Conservation (phyloP, 2,113 vertebrate species). For the Craseonycteris thonglongyai region DNA sequence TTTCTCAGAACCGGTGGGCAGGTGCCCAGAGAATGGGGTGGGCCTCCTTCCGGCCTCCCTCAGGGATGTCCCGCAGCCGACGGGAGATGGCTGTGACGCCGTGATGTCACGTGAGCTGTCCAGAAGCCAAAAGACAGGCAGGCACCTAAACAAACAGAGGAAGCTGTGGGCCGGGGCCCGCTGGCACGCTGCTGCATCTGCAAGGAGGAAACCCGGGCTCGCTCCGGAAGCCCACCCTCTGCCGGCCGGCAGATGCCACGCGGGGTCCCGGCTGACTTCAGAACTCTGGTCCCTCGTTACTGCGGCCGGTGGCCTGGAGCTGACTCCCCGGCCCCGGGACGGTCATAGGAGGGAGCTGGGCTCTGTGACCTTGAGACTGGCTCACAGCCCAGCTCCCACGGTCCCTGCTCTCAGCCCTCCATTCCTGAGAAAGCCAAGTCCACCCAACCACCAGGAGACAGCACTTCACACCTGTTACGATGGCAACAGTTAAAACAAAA, state of each 20-base stretch:
- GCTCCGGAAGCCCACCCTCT: neutral
- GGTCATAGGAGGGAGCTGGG: rapidly evolving
- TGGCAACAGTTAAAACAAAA: neutral
- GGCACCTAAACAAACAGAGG: neutral
- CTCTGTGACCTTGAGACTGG: neutral
- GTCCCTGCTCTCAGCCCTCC: neutral
- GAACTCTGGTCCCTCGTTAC: rapidly evolving
- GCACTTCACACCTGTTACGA: no score
- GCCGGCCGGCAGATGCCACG: neutral
- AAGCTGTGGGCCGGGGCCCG: neutral
- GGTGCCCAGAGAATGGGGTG: rapidly evolving
- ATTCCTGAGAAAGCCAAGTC: neutral
- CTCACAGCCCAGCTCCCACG: neutral
- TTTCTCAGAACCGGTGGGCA: neutral
- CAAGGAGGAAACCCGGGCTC: neutral
- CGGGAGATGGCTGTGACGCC: rapidly evolving
- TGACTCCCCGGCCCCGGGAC: neutral
- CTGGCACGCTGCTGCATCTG: rapidly evolving
- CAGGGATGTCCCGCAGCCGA: rapidly evolving
- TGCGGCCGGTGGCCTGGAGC: neutral
- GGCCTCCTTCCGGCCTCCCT: neutral
- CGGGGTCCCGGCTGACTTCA: neutral
- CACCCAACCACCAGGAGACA: neutral
- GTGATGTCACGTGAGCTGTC: rapidly evolving
- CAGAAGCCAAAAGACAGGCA: neutral